These are phyloP conservation scores for Thunnus albacares DNA, from an alignment of 2,797 vertebrate genomes.

Conservation along the genomic window DNA sequence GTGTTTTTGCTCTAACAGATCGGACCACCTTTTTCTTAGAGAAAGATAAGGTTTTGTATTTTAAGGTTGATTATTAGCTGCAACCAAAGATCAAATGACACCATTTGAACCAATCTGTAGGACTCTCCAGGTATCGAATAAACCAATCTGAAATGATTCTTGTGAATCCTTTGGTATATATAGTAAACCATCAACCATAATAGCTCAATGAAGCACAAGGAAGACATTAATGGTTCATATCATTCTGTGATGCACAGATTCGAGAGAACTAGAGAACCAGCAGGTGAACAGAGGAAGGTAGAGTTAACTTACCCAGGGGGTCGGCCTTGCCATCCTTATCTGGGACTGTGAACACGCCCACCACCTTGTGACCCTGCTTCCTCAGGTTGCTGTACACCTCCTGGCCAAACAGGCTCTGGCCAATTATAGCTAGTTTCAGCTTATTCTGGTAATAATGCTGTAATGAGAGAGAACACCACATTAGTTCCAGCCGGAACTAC, in stretches of 20 bases:
- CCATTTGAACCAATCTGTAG: neutral
- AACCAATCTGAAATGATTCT: neutral
- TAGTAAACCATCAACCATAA: neutral
- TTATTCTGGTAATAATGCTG: constrained; percentile 93
- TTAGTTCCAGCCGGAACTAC: neutral
- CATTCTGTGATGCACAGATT: no score
- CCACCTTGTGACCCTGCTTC: constrained; percentile 94
- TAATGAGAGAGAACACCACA: constrained; percentile 17
- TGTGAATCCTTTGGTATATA: neutral
- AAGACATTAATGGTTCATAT: neutral
- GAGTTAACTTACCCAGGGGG: constrained; percentile 91
- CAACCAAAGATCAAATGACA: no score
- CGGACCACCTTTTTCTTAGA: no score
- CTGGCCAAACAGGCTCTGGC: constrained; percentile 98
- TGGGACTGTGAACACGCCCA: constrained; percentile 97
- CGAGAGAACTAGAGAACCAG: neutral
- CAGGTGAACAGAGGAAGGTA: neutral
- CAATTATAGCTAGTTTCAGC: constrained; percentile 96
- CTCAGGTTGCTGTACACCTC: constrained; percentile 94
- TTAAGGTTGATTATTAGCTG: no score
- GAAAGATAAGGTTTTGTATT: neutral
- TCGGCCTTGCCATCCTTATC: constrained; percentile 98
- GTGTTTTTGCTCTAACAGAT: neutral
- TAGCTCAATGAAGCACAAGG: neutral
- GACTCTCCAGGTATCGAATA: neutral